A percentile compares a stretch with the other conserved stretches of the same genome.
Conservation (phyloP, 2,113 vertebrate species). For the Psilopsiagon aurifrons region DNA sequence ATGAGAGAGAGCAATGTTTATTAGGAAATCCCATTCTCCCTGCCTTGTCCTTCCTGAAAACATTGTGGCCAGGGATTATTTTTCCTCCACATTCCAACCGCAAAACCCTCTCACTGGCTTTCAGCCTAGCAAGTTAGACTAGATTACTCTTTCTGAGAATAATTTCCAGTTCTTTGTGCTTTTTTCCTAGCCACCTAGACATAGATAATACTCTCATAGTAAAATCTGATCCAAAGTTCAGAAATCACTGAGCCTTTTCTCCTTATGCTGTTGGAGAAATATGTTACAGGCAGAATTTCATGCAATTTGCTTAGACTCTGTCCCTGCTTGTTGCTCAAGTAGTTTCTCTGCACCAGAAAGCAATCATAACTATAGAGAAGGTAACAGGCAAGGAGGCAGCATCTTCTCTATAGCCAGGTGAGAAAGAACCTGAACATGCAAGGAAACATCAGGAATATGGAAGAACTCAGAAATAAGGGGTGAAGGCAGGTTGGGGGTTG, state of each 20-base stretch:
- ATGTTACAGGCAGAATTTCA: rapidly evolving
- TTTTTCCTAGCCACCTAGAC: neutral
- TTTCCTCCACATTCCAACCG: neutral
- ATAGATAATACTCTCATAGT: neutral
- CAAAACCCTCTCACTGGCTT: neutral
- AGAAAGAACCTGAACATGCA: neutral
- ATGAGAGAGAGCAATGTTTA: neutral
- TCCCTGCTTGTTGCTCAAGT: neutral
- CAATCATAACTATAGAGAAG: neutral
- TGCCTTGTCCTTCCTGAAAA: neutral
- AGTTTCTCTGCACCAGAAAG: neutral
- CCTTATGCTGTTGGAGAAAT: neutral
- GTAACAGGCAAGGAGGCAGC: neutral
- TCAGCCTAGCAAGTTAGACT: neutral
- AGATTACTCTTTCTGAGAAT: neutral
- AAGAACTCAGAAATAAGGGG: neutral
- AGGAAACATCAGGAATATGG: neutral
- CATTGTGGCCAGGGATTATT: rapidly evolving
- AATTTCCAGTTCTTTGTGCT: neutral
- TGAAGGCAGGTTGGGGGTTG: no score
- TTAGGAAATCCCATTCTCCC: neutral
- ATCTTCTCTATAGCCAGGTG: neutral
- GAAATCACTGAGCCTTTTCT: neutral
- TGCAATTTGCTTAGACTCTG: neutral
- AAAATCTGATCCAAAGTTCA: neutral